phyloP scores from a whole-genome alignment of 2,888 invertebrate species.

The Pegoplata infirma region DNA sequence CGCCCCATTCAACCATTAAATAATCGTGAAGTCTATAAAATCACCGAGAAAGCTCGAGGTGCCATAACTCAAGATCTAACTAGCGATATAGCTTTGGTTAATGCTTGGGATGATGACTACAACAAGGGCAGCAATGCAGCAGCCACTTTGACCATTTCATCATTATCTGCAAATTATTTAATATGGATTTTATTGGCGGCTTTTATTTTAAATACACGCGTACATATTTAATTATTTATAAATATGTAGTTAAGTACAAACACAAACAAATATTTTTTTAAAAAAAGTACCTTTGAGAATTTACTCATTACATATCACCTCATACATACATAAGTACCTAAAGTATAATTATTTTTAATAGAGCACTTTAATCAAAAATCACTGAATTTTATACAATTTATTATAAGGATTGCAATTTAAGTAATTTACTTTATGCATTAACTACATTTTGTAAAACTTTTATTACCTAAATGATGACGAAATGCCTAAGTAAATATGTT shows the following conservation, averaged over 20 bases:
- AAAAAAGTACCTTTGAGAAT: background rate
- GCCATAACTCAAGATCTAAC: too few species aligned
- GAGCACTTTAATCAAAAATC: too few species aligned
- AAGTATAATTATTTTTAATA: too few species aligned
- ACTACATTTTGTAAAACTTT: too few species aligned
- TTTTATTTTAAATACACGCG: conserved; percentile 4
- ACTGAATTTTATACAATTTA: too few species aligned
- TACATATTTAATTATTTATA: background rate
- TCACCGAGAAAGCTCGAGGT: background rate
- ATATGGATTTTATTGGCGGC: conserved; percentile 29
- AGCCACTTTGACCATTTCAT: background rate
- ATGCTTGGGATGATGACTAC: conserved; percentile 63
- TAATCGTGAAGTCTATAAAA: conserved; percentile 81
- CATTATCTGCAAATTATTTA: background rate
- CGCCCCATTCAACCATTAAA: conserved; percentile 89
- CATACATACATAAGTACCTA: background rate
- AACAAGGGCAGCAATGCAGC: background rate
- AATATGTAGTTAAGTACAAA: too few species aligned
- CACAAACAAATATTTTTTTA: too few species aligned
- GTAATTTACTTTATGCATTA: too few species aligned
- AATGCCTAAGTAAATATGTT: too few species aligned
- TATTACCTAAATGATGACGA: too few species aligned
- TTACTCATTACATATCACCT: background rate
- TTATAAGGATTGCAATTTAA: too few species aligned
- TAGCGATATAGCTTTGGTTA: conserved; percentile 66